These are phyloP conservation scores for Drosophila affinis DNA, from an alignment of 2,888 invertebrate species.

Conservation along the genomic window DNA sequence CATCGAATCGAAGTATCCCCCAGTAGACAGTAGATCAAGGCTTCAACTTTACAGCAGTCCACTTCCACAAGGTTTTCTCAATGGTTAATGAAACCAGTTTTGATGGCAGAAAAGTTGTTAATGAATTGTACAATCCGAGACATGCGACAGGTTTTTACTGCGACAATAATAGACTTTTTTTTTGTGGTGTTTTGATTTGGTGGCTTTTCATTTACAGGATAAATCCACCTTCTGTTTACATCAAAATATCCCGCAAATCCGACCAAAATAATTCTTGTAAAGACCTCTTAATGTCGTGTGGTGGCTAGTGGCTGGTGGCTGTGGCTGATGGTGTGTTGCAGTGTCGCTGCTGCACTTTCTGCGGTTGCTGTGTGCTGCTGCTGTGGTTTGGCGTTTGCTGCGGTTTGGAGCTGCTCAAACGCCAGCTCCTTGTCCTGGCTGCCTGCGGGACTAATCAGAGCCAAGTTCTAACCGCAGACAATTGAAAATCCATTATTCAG, in stretches of 20 bases:
- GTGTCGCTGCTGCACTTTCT: conserved; percentile 16
- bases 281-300: neutral
- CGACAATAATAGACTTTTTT: conserved; percentile 36
- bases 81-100: conserved; percentile 14
- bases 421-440: conserved; percentile 25
- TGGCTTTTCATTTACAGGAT: too few species aligned
- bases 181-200: too few species aligned
- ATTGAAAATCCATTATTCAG: conserved; percentile 45
- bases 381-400: conserved; percentile 34
- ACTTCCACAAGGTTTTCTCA: conserved; percentile 1
- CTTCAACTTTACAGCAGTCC: neutral
- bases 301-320: neutral
- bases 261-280: neutral
- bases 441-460: conserved; percentile 27
- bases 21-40: conserved; percentile 4
- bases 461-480: conserved; percentile 29
- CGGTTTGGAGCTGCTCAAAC: conserved; percentile 36
- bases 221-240: neutral
- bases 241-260: neutral
- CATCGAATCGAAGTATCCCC: conserved; percentile 7
- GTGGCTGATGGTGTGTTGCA: conserved; percentile 6
- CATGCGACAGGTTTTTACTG: conserved; percentile 20
- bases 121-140: conserved; percentile 25
- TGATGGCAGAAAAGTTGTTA: conserved; percentile 21
- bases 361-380: conserved; percentile 26